Evolutionary conservation across 2,113 vertebrate species (phyloP).

Genomic region (Sylvilagus bachmani): DNA sequence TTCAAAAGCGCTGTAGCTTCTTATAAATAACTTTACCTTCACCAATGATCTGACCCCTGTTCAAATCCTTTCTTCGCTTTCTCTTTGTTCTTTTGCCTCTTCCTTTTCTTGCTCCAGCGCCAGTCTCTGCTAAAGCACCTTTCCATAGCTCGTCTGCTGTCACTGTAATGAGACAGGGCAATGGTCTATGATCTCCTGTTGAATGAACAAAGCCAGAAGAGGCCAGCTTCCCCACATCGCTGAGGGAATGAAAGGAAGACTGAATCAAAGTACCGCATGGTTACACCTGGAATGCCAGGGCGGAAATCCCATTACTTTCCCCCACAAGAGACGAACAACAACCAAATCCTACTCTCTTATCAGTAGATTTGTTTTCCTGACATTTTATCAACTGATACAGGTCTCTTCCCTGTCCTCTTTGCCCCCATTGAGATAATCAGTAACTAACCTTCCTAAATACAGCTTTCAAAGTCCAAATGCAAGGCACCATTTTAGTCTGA

Average conservation of each 20-base stretch:
- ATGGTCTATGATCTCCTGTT: neutral
- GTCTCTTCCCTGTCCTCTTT: neutral
- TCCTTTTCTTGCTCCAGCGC: conserved; percentile 91
- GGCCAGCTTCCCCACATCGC: neutral
- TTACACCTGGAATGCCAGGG: neutral
- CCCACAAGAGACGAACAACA: neutral
- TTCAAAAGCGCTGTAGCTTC: neutral
- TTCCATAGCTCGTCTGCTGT: conserved; percentile 96
- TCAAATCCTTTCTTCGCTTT: conserved; percentile 89
- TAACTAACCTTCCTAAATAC: neutral
- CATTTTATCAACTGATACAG: neutral
- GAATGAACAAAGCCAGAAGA: neutral
- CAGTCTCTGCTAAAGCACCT: conserved; percentile 94
- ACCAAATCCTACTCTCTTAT: neutral
- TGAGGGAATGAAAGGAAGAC: neutral
- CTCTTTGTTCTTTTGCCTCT: conserved; percentile 96
- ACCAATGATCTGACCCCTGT: conserved; percentile 93
- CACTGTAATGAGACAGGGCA: conserved; percentile 88
- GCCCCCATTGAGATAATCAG: neutral
- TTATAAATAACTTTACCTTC: conserved; percentile 90
- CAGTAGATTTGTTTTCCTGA: neutral
- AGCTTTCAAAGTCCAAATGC: neutral
- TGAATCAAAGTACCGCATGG: neutral
- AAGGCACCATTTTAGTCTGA: neutral
- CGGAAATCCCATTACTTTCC: neutral